These are phyloP conservation scores for Furnarius figulus DNA, from an alignment of 2,113 vertebrate species.

Conservation along the genomic window DNA sequence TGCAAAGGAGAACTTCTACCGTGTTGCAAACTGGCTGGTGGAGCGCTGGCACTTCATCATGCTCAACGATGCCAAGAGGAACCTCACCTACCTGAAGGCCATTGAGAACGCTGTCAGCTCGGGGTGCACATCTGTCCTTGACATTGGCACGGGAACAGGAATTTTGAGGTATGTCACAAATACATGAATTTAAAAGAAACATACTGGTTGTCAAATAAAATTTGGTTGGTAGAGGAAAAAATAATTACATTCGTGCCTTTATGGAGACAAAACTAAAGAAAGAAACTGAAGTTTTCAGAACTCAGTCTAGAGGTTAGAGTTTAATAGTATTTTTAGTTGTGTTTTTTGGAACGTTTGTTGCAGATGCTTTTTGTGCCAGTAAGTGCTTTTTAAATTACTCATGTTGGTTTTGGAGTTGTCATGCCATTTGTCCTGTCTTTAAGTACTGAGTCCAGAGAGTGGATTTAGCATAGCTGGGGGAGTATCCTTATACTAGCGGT, in stretches of 20 bases:
- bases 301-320: neutral
- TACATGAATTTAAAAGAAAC: neutral
- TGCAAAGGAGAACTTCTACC: conserved; percentile 96
- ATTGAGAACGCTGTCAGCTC: conserved; percentile 84
- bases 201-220: neutral
- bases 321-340: neutral
- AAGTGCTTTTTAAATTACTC: neutral
- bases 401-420: neutral
- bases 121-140: conserved; percentile 88
- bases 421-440: neutral
- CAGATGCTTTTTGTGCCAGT: neutral
- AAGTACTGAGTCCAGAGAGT: neutral
- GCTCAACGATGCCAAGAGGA: conserved; percentile 93
- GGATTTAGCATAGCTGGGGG: neutral
- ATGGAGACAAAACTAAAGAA: neutral
- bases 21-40: conserved; percentile 96
- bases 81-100: conserved; percentile 88
- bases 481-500: neutral
- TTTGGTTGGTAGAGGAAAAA: neutral
- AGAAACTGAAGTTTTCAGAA: neutral
- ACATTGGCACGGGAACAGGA: conserved; percentile 96
- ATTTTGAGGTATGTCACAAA: conserved; percentile 85
- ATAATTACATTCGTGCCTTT: neutral
- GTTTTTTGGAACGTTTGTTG: neutral
- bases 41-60: conserved; percentile 99